Evolutionary conservation across 2,797 vertebrate species (phyloP).

Genomic region (Perodicticus potto): DNA sequence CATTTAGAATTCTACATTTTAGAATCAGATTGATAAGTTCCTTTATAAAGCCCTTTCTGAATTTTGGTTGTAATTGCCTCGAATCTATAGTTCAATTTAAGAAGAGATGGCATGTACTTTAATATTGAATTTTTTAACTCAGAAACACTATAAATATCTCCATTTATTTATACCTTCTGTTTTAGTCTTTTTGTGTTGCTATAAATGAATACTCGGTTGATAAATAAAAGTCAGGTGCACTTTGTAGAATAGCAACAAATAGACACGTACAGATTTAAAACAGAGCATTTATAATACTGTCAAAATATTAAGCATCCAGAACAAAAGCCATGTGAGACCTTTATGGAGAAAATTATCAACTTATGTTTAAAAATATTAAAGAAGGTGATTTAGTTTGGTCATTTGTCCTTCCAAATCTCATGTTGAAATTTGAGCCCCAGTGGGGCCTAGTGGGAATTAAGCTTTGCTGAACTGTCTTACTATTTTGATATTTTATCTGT

Average conservation of each 20-base stretch:
- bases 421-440: neutral
- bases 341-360: neutral
- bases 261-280: neutral
- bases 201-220: too few relatives aligned
- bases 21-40: neutral
- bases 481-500: neutral
- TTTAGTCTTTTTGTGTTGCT: too few relatives aligned
- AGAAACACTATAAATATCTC: neutral
- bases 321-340: neutral
- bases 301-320: neutral
- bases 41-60: neutral
- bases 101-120: neutral
- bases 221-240: neutral
- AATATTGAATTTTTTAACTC: neutral
- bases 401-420: neutral
- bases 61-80: neutral
- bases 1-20: neutral
- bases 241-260: neutral
- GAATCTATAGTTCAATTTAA: neutral
- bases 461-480: neutral
- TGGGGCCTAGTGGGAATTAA: neutral
- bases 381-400: neutral
- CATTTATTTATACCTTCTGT: neutral
- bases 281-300: neutral
- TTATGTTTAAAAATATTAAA: neutral